Evolutionary conservation across 2,113 vertebrate genomes (phyloP).

Genomic region (Labeo catla): DNA sequence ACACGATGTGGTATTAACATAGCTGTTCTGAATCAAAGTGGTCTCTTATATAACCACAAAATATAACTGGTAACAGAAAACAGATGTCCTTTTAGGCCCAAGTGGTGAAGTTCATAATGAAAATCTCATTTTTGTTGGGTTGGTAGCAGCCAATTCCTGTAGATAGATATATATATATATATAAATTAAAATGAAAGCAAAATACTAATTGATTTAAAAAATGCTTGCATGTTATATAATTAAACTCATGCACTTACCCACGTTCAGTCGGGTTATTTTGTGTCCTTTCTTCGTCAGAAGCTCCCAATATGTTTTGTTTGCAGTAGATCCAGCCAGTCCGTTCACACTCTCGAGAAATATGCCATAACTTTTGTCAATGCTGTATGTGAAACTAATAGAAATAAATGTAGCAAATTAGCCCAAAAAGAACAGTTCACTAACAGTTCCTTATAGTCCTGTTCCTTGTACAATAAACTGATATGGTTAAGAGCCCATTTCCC

Average conservation of each 20-base stretch:
- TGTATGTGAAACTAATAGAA: constrained; percentile 66
- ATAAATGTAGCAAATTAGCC: not conserved
- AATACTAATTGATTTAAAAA: too few relatives aligned
- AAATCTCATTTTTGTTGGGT: constrained; percentile 62
- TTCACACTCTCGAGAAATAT: constrained; percentile 70
- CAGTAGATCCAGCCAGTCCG: constrained; percentile 61
- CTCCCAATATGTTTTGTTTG: constrained; percentile 68
- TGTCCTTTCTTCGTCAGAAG: constrained; percentile 64
- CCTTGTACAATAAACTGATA: not conserved
- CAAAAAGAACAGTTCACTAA: not conserved
- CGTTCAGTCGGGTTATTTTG: constrained; percentile 53
- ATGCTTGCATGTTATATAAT: not conserved
- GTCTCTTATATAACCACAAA: not conserved
- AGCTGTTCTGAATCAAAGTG: not conserved
- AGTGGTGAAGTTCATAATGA: constrained; percentile 65
- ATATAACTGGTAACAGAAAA: not conserved
- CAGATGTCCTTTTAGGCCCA: constrained; percentile 35
- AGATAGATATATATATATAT: not conserved
- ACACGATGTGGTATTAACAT: not conserved
- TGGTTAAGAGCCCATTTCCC: not conserved
- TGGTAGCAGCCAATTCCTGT: constrained; percentile 69
- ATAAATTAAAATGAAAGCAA: too few relatives aligned
- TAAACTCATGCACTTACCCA: constrained; percentile 62
- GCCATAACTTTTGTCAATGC: constrained; percentile 63
- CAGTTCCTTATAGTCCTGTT: not conserved